phyloP scores from a whole-genome alignment of 35 echinoderm and acorn worm species.

The Lytechinus variegatus region DNA sequence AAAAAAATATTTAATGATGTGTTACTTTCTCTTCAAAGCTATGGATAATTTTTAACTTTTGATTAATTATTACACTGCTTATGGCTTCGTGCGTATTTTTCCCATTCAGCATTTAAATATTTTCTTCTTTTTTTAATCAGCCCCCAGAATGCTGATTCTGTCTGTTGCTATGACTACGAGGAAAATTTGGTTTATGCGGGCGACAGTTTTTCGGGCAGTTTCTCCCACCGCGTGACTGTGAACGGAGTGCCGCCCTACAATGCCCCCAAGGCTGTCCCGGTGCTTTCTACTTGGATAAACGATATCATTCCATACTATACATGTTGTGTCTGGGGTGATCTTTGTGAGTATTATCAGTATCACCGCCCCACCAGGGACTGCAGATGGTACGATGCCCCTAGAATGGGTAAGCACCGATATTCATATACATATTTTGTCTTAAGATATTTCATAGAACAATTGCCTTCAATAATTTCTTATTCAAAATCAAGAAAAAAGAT shows the following conservation, averaged over 20 bases:
- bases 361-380: conserved; percentile 84
- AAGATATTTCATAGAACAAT: too few relatives aligned
- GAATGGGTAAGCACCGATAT: conserved; percentile 56
- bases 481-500: too few relatives aligned
- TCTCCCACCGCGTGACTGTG: conserved; percentile 60
- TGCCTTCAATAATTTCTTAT: too few relatives aligned
- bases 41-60: too few relatives aligned
- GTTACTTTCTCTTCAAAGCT: too few relatives aligned
- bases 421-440: too few relatives aligned
- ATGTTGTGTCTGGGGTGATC: conserved; percentile 91
- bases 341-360: conserved; percentile 85
- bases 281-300: conserved; percentile 68
- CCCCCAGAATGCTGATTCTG: conserved; percentile 77
- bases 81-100: too few relatives aligned
- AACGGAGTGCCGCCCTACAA: conserved; percentile 76
- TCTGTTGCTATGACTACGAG: conserved; percentile 88
- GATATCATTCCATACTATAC: conserved; percentile 76
- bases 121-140: conserved; percentile 35
- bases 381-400: conserved; percentile 68
- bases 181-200: conserved; percentile 93
- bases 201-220: conserved; percentile 81
- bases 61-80: too few relatives aligned
- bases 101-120: too few relatives aligned
- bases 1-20: too few relatives aligned
- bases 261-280: conserved; percentile 57